Base-by-base conservation (phyloP, 2,797 vertebrate genomes). In the Lateolabrax maculatus region DNA sequence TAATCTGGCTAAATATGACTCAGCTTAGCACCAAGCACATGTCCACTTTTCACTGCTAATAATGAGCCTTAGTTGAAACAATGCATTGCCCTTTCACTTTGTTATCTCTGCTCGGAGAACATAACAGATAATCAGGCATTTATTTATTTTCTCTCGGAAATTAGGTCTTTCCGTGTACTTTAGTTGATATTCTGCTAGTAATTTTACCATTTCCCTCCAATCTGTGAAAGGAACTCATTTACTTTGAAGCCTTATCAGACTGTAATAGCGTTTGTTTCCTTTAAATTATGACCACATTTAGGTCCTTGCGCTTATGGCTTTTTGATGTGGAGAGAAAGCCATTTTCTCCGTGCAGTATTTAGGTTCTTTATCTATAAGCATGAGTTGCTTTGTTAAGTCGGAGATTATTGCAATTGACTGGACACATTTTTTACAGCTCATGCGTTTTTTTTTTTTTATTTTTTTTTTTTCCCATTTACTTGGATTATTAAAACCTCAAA, bases 1-100 rank as follows among this genome's bases (percentile, higher is more conserved):
- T 92, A 91, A 91, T 94, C 88, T 84, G 84, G 62, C 72, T 81
- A 89, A 92, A 87, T 91, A 85, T 68, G 78, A 71, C 81, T 73
- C 44, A 57, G 79, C 58, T 71, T 79, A 89, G 89, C 80, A 71
- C 55, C 56, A 18, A 89, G 84, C 88, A 90, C 87, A 89, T 91
- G 87, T 88, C 85, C 87, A 76, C 86, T 87, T 74, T 90, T 81
- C 77, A 70, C 70, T 31, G 75, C 87, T 79, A 75, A 88, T 89
- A 81, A 81, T 66, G 56, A 71, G 71, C 37, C 68, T 8, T 13
- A 63, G 71, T 77, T 81, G 75, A 89, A 87, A 84, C 70, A 71
- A 84, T 63, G 71, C 82, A 9, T 29, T 46, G 48, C 55, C 74
- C 80, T 85, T 75, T 55, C 64, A 4, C 57, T 46, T 55, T 57